Evolutionary conservation across 2,797 vertebrate genomes (phyloP).

Genomic region (Myotis daubentonii): DNA sequence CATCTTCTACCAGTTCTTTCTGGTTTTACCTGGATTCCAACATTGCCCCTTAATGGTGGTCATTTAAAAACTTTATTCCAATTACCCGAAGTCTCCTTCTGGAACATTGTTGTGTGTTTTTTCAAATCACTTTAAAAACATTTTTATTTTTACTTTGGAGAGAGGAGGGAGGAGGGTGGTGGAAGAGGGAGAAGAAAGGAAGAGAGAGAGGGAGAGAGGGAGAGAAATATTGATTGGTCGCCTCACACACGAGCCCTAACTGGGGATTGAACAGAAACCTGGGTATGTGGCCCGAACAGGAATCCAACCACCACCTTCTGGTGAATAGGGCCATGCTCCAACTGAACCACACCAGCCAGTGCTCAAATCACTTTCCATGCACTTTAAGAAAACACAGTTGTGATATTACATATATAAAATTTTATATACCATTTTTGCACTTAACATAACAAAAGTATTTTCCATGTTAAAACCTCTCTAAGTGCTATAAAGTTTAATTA

Average conservation of each 20-base stretch:
- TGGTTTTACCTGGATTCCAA: not conserved
- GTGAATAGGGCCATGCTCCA: no score
- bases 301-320: no score
- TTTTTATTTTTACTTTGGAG: no score
- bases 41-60: not conserved
- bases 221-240: no score
- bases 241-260: no score
- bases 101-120: not conserved
- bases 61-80: not conserved
- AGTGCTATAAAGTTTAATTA: not conserved
- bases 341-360: no score
- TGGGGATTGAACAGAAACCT: no score
- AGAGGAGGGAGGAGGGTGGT: no score
- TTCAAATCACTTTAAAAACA: not conserved
- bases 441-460: not conserved
- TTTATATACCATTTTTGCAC: not conserved
- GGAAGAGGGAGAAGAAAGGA: no score
- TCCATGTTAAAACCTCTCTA: not conserved
- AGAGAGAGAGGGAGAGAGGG: no score
- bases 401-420: not conserved
- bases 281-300: no score
- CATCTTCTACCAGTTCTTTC: not conserved
- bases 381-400: constrained; percentile 3
- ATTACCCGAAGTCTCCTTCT: not conserved
- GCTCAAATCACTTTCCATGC: not conserved